Evolutionary conservation across 92 coral and sea anemone genomes (phyloP), one percentile per base, ranked within the genome.

Genomic region (Micromussa lordhowensis): DNA sequence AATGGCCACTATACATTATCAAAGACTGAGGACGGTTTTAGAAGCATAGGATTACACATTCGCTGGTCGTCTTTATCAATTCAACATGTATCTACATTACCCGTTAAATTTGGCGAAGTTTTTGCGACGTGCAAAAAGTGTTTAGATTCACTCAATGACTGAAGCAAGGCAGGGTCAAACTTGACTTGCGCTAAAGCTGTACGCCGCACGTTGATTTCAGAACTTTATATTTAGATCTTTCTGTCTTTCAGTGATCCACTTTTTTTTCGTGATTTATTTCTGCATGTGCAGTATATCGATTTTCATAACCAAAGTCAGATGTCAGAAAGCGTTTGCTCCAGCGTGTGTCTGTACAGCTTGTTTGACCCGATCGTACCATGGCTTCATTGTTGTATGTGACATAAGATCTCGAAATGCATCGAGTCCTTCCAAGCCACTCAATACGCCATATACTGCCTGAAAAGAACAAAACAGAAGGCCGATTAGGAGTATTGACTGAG

Each of bases 401-500:
- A 96, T 93, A 36, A 98, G 85, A 75, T 98, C 98, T 30, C 92
- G 90, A 54, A 93, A 93, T 86, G 96, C 91, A 81, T 94, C 96
- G 82, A 98, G 91, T 7, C 96, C 98, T 85, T 98, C 99, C 49
- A 98, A 82, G 2, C 99, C 99, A 88, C 98, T 93, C 64, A 98
- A 85, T 11, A 98, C 99, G n/a, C 99, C 99, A 94, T 88, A 98
- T 74, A 98, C 95, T 1, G 99, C 98, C 99, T 98, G 76, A 26
- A 79, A 87, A 24, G 19, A 55, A 29, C 19, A 81, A 64, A 32
- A 81, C 6, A 78, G 10, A 31, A 18, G 63, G 26, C 36, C 34
- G 17, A 30, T 58, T 61, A 30, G 13, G 58, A 18, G 31, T 30
- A 63, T 14, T 24, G 24, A 30, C 36, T 21, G 13, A 34, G 53